These are phyloP conservation scores for Microtus ochrogaster DNA, from an alignment of 2,113 vertebrate species.

Conservation along the genomic window DNA sequence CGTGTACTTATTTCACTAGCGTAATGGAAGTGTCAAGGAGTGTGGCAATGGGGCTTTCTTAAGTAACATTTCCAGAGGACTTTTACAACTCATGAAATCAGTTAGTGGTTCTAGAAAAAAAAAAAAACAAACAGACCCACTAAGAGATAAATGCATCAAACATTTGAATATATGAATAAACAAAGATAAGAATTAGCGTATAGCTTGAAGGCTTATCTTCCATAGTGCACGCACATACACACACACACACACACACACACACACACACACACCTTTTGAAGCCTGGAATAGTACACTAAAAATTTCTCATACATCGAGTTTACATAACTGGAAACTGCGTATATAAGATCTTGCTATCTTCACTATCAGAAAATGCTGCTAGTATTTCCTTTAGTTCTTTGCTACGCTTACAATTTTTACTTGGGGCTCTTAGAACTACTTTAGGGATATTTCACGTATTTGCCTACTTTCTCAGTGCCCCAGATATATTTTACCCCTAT, in stretches of 20 bases:
- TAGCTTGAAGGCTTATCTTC: not conserved
- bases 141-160: slow-evolving; percentile 21
- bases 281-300: not conserved
- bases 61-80: not conserved
- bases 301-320: not conserved
- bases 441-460: slow-evolving; percentile 2
- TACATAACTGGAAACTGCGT: not conserved
- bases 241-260: not conserved
- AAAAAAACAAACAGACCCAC: not conserved
- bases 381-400: not conserved
- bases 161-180: slow-evolving; percentile 14
- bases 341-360: not conserved
- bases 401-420: not conserved
- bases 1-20: not conserved
- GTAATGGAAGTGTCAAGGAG: not conserved
- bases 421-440: not conserved
- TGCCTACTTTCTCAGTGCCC: not conserved
- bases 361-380: not conserved
- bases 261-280: not conserved
- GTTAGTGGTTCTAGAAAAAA: not conserved
- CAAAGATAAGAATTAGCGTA: not conserved
- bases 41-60: not conserved
- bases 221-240: not conserved
- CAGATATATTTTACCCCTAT: not conserved
- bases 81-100: not conserved